Conservation (phyloP, 2,888 invertebrate genomes). For the Thymelicus sylvestris region DNA sequence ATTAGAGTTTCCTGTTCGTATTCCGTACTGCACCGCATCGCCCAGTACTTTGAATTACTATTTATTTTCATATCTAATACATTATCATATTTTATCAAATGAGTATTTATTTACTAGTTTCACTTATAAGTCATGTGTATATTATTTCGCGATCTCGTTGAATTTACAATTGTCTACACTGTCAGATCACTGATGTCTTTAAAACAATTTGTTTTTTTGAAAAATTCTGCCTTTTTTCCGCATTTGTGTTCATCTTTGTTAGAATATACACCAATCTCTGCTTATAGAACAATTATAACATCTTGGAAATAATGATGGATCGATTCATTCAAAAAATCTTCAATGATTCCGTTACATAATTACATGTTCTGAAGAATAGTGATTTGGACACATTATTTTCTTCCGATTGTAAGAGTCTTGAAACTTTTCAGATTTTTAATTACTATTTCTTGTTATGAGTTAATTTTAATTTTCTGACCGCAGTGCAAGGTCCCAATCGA, state of each 20-base stretch:
- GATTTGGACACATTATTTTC: too few species aligned
- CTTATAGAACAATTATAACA: neutral
- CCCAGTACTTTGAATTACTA: neutral
- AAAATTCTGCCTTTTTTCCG: too few species aligned
- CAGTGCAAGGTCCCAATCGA: neutral
- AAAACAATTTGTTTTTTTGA: too few species aligned
- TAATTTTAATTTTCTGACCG: neutral
- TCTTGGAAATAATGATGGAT: neutral
- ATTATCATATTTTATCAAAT: neutral
- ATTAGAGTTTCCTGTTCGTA: constrained; percentile 77
- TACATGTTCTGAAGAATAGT: too few species aligned
- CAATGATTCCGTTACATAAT: too few species aligned
- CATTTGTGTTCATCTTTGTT: too few species aligned
- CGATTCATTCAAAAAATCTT: neutral
- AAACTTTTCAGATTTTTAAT: too few species aligned
- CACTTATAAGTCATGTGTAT: neutral
- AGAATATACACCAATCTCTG: too few species aligned
- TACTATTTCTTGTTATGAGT: too few species aligned
- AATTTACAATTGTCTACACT: too few species aligned
- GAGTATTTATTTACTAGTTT: neutral
- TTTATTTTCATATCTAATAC: constrained; percentile 2
- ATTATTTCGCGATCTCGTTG: neutral
- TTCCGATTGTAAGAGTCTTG: too few species aligned
- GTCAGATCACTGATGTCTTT: too few species aligned
- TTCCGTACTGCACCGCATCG: constrained; percentile 50